Evolutionary conservation across 1,140 invertebrate genomes (phyloP), one percentile per base, ranked within the genome.

Genomic region (Brachionus asplanchnoidis): DNA sequence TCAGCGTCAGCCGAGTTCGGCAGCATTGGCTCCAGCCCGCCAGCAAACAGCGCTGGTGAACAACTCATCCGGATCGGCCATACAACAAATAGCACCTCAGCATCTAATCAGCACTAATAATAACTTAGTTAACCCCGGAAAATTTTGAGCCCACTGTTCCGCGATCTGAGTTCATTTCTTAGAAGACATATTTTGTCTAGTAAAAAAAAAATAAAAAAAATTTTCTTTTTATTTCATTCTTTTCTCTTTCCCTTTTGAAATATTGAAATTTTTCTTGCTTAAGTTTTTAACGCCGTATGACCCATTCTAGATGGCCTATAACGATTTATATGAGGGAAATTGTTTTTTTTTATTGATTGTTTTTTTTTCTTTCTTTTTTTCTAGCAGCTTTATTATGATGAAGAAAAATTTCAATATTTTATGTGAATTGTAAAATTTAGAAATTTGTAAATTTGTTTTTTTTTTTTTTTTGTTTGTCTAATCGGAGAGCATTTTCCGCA

Each of bases 81-180:
- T 77, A 36, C 73, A 77, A 77, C 73, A 77, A 77, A 20, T 77
- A 77, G 9, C 42, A 50, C 73, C 73, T 77, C 73, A 77, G 46
- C 73, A 77, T 77, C 73, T 77, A 77, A 77, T 46, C 73, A 46
- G 46, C 20, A 77, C 20, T 17, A 77, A 28, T 44, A 77, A 50
- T 53, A 77, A 77, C 42, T 53, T 77, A 77, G 26, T 77, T 77
- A 77, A 77, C 50, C 17, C 73, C 8, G 73, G 73, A 26, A 77
- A 77, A 77, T 77, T 77, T 26, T 77, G 50, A 77, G 12, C 20
- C 53, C n/a, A 42, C 12, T 40, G 68, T 73, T 73, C 68, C 68
- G 68, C 68, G 40, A 73, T 73, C 68, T 73, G 68, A 42, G 32
- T 42, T 73, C n/a, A 42, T 73, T 42, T n/a, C 53, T 8, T 60